A percentile compares a stretch with the other conserved stretches of the same genome.
Evolutionary conservation across 2,797 vertebrate genomes (phyloP).

Genomic region (Myotis daubentonii): DNA sequence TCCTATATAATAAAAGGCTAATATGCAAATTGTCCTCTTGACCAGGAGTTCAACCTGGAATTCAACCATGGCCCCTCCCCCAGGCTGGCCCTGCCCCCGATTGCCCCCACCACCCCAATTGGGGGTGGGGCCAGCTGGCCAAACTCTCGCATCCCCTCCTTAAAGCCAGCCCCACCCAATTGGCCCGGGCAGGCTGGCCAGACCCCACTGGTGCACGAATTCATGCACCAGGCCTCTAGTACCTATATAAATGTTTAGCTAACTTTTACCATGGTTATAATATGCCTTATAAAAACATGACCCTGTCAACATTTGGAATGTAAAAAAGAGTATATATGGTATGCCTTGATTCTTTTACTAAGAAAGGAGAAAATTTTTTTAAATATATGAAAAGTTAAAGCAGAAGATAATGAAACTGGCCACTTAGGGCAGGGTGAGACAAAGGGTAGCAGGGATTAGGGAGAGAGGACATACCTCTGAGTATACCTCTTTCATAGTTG

Average conservation of each 20-base stretch:
- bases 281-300: background rate
- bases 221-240: too few species aligned
- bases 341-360: background rate
- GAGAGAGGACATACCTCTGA: background rate
- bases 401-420: background rate
- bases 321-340: background rate
- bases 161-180: too few species aligned
- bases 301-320: background rate
- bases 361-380: background rate
- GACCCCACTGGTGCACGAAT: too few species aligned
- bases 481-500: background rate
- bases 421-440: background rate
- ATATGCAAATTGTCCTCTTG: too few species aligned
- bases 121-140: too few species aligned
- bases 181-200: too few species aligned
- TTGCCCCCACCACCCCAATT: too few species aligned
- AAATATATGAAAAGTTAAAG: background rate
- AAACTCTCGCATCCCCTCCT: too few species aligned
- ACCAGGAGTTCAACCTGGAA: too few species aligned
- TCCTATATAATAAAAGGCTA: too few species aligned
- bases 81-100: too few species aligned
- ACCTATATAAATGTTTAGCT: background rate
- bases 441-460: background rate
- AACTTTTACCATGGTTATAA: background rate
- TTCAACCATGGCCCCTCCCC: too few species aligned